These are phyloP conservation scores for Heliconius nattereri DNA, from an alignment of 1,140 invertebrate genomes.

Conservation along the genomic window DNA sequence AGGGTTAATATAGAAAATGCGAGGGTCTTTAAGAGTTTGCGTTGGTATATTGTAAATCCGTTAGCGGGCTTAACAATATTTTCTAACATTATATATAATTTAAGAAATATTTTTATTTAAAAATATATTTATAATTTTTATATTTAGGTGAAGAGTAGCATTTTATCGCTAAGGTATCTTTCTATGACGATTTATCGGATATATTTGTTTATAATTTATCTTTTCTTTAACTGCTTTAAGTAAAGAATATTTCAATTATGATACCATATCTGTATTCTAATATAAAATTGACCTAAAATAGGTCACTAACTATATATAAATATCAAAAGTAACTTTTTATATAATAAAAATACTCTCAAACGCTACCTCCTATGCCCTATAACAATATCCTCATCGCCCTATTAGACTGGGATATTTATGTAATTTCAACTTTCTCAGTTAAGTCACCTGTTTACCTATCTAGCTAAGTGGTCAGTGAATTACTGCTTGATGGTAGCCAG, in stretches of 20 bases:
- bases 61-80: background rate
- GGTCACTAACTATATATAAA: too few species aligned
- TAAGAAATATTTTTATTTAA: too few species aligned
- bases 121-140: too few species aligned
- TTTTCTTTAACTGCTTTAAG: too few species aligned
- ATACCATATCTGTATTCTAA: too few species aligned
- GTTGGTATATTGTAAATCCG: background rate
- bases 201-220: too few species aligned
- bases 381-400: conserved; percentile 16
- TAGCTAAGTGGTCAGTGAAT: conserved; percentile 36
- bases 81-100: background rate
- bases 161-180: too few species aligned
- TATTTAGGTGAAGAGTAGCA: too few species aligned
- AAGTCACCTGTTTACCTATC: conserved; percentile 35
- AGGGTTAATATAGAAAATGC: conserved; percentile 49
- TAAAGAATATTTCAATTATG: too few species aligned
- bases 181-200: too few species aligned
- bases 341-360: background rate
- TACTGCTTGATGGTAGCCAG: background rate
- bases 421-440: conserved; percentile 40
- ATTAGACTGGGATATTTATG: conserved; percentile 40
- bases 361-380: conserved; percentile 20
- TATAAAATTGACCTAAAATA: too few species aligned
- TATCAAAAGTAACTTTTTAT: too few species aligned
- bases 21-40: conserved; percentile 32